Evolutionary conservation across 2,113 vertebrate species (phyloP).

Genomic region (Mesitornis unicolor): DNA sequence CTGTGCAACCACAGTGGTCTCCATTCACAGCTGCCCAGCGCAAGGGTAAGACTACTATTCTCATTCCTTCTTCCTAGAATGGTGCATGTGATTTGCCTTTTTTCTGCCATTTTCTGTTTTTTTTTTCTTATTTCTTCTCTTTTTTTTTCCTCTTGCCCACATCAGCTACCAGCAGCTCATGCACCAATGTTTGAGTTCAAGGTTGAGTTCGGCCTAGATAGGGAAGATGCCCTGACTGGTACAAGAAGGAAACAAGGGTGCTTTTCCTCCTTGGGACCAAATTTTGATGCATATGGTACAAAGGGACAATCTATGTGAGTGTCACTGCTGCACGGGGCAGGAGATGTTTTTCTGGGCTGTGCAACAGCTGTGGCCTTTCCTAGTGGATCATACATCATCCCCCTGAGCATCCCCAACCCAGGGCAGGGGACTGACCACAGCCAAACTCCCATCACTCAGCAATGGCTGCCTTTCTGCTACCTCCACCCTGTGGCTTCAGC

Average conservation of each 20-base stretch:
- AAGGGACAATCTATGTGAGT: not conserved
- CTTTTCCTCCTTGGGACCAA: not conserved
- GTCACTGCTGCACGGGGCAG: not conserved
- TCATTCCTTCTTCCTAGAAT: not conserved
- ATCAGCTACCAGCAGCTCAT: not conserved
- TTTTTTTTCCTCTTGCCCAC: not conserved
- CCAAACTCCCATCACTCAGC: not conserved
- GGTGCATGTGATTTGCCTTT: rapidly evolving
- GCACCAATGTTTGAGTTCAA: not conserved
- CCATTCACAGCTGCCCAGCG: not conserved
- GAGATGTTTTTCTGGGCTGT: not conserved
- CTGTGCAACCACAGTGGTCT: not conserved
- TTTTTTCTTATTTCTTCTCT: too few species aligned
- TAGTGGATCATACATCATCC: not conserved
- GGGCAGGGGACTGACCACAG: not conserved
- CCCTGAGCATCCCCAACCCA: rapidly evolving
- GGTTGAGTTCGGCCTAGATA: not conserved
- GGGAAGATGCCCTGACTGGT: too few species aligned
- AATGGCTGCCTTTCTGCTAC: not conserved
- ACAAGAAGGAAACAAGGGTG: not conserved
- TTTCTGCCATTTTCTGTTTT: too few species aligned
- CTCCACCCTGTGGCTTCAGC: conserved; percentile 1
- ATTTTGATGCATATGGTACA: not conserved
- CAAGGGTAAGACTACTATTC: not conserved
- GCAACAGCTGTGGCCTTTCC: not conserved